phyloP scores from a whole-genome alignment of 1,140 invertebrate species.

The Babylonia areolata region DNA sequence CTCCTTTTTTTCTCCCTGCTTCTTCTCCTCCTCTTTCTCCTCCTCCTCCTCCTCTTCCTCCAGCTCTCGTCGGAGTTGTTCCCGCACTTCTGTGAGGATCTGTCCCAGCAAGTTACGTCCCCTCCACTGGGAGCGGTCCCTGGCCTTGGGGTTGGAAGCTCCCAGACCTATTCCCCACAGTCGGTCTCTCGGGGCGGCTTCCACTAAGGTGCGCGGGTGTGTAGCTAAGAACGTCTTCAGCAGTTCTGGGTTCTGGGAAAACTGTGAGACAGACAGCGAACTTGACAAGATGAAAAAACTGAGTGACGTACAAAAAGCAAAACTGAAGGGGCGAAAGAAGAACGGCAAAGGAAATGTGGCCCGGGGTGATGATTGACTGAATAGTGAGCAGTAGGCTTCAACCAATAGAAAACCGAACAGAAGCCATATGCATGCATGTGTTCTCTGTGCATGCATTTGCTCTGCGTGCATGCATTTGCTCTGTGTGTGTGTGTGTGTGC shows the following conservation, averaged over 20 bases:
- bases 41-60: neutral
- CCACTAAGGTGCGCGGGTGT: constrained; percentile 64
- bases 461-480: too few species aligned
- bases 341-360: too few species aligned
- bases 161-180: constrained; percentile 73
- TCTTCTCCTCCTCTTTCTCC: neutral
- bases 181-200: constrained; percentile 70
- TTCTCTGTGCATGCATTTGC: too few species aligned
- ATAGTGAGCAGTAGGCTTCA: too few species aligned
- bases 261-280: constrained; percentile 50
- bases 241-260: constrained; percentile 67
- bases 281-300: neutral
- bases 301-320: too few species aligned
- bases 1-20: neutral
- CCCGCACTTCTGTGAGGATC: constrained; percentile 67
- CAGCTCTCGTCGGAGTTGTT: constrained; percentile 52
- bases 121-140: constrained; percentile 62
- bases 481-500: too few species aligned
- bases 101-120: constrained; percentile 73
- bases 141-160: constrained; percentile 59
- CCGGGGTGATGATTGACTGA: too few species aligned
- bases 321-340: too few species aligned
- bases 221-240: constrained; percentile 59
- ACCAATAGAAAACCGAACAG: too few species aligned
- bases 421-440: too few species aligned